Evolutionary conservation across 1,140 invertebrate species (phyloP), one percentile per base, ranked within the genome.

Genomic region (Oncopodura yosiiana): DNA sequence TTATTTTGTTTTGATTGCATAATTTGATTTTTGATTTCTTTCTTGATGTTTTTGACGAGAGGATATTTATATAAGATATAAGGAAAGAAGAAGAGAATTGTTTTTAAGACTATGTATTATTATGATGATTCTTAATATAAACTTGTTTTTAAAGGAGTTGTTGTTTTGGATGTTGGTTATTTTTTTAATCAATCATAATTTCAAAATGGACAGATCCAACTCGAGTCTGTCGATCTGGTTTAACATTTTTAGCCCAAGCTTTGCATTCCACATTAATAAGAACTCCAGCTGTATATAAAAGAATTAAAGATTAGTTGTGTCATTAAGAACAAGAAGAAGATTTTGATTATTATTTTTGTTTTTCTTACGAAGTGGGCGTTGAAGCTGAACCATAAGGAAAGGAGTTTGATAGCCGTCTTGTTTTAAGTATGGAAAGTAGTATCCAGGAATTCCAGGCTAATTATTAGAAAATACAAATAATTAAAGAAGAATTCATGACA

Each of bases 241-340:
- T 62, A 45, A 94, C 85, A 70, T 94, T 94, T 63, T 81, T 81
- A 2, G 89, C 88, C 87, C 88, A 94, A 9, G 86, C 87, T 41
- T 84, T 79, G 69, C 90, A 94, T 65, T 90, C 85, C 9, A 93
- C 78, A 64, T 84, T 86, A 57, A 94, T 81, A 26, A 87, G 74
- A 21, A 78, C 73, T 39, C 87, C 86, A 67, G 37, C 81, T 77
- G 50, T 75, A 81, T 81, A 70, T 49, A 79, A 76, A 59, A 53
- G 68, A 63, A 50, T 50, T 50, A 4, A 19, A 37, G 4, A 27
- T 38, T 27, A 38, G 11, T 50, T 37, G 3, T 8, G 3, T 50
- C 26, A 19, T 6, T 9, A 41, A 21, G 24, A 44, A 19, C 6
- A 9, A 26, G 29, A n/a, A 32, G 29, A 6, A 18, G 32, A 41